Conservation (phyloP, 2,797 vertebrate species). For the Enteromius trimaculatus region DNA sequence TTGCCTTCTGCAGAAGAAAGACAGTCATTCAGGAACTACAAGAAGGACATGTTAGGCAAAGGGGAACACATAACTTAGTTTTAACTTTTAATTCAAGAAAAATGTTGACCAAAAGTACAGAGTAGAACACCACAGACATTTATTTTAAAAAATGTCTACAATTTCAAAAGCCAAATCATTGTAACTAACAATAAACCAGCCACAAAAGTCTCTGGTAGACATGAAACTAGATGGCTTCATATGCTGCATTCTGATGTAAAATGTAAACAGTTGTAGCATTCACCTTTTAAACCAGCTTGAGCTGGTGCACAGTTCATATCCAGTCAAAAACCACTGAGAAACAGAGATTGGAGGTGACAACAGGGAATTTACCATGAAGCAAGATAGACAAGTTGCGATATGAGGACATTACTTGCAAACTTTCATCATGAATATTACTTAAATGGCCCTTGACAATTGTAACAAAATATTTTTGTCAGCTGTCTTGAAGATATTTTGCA, state of each 20-base stretch:
- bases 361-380: background rate
- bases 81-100: conserved; percentile 37
- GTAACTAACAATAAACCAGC: conserved; percentile 20
- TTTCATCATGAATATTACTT: background rate
- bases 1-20: background rate
- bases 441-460: background rate
- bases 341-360: background rate
- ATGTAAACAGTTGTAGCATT: conserved; percentile 1
- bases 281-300: background rate
- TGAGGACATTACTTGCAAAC: background rate
- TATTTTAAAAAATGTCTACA: conserved; percentile 1
- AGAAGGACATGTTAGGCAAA: background rate
- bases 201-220: background rate
- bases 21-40: background rate
- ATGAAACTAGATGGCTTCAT: background rate
- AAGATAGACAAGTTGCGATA: background rate
- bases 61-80: background rate
- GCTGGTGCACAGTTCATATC: background rate
- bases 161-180: conserved; percentile 3
- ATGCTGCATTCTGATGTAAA: background rate
- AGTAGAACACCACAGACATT: background rate
- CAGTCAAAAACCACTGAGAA: background rate
- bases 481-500: background rate
- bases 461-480: background rate
- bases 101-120: conserved; percentile 23